phyloP scores from a whole-genome alignment of 1,140 invertebrate species.

The Teleopsis dalmanni region DNA sequence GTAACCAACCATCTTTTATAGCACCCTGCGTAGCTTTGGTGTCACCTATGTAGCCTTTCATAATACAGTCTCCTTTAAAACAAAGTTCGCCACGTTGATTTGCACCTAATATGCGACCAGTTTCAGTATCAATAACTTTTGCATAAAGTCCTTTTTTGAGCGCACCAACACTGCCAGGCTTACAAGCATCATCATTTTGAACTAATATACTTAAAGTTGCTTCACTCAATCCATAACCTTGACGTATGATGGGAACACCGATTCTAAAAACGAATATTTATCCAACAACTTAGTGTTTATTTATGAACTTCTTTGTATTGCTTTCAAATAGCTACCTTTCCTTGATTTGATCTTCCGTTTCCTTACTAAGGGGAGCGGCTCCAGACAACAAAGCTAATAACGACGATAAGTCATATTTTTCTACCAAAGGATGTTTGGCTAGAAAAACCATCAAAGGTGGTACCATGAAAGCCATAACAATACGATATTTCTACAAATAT shows the following conservation, averaged over 20 bases:
- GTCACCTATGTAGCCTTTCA: constrained; percentile 62
- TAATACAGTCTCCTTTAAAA: constrained; percentile 57
- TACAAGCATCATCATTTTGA: constrained; percentile 46
- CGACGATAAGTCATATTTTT: constrained; percentile 54
- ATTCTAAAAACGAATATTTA: constrained; percentile 25
- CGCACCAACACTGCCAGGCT: constrained; percentile 54
- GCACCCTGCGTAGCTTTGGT: constrained; percentile 54
- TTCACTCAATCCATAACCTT: constrained; percentile 66
- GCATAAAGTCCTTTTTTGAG: constrained; percentile 54
- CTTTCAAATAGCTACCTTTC: constrained; percentile 15
- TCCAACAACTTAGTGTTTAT: too few relatives aligned
- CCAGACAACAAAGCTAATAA: constrained; percentile 52
- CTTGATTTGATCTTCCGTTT: constrained; percentile 39
- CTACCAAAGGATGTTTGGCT: constrained; percentile 55
- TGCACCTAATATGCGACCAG: constrained; percentile 52
- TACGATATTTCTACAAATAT: constrained; percentile 43
- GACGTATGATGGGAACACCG: constrained; percentile 49
- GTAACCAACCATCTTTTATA: constrained; percentile 64
- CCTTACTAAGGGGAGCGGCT: constrained; percentile 47
- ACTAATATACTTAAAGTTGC: constrained; percentile 46
- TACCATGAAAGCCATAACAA: constrained; percentile 54
- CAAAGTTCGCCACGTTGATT: constrained; percentile 61
- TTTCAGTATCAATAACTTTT: constrained; percentile 58
- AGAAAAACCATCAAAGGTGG: constrained; percentile 59
- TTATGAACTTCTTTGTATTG: background rate